Conservation (phyloP, 2,113 vertebrate species). For the Perognathus longimembris region DNA sequence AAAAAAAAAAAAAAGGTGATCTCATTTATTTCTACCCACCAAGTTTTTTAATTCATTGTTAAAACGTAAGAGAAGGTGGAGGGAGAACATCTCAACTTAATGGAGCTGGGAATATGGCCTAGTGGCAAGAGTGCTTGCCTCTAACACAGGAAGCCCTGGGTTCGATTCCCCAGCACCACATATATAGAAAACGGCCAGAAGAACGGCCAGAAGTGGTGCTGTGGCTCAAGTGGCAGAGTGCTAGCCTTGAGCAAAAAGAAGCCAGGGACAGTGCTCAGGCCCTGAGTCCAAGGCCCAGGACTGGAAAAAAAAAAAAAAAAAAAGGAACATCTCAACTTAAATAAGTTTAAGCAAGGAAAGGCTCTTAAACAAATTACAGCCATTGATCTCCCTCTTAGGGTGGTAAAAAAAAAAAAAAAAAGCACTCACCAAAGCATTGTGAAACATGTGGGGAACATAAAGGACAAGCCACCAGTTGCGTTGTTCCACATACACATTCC, state of each 20-base stretch:
- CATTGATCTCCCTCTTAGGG: slow-evolving; percentile 40
- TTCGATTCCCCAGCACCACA: too few relatives aligned
- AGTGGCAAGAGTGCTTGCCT: too few relatives aligned
- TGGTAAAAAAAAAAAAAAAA: slow-evolving; percentile 30
- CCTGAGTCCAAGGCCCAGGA: too few relatives aligned
- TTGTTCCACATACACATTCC: not conserved
- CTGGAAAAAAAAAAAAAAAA: too few relatives aligned
- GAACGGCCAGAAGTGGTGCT: too few relatives aligned
- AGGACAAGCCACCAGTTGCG: not conserved
- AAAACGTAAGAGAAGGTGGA: slow-evolving; percentile 37
- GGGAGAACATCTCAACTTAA: not conserved
- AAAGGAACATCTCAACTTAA: not conserved
- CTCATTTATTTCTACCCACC: slow-evolving; percentile 18
- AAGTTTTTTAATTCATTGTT: slow-evolving; percentile 63
- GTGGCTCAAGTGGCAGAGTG: too few relatives aligned
- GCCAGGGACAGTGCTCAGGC: too few relatives aligned
- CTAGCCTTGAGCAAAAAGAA: too few relatives aligned
- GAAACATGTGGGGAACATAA: slow-evolving; percentile 4
- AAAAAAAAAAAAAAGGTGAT: slow-evolving; percentile 31
- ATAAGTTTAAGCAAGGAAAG: slow-evolving; percentile 40
- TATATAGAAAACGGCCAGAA: too few relatives aligned
- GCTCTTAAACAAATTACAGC: slow-evolving; percentile 28
- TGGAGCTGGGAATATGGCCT: too few relatives aligned
- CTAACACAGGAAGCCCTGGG: too few relatives aligned
- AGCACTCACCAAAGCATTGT: slow-evolving; percentile 34